Evolutionary conservation across 2,113 vertebrate genomes (phyloP).

Genomic region (Rana temporaria): DNA sequence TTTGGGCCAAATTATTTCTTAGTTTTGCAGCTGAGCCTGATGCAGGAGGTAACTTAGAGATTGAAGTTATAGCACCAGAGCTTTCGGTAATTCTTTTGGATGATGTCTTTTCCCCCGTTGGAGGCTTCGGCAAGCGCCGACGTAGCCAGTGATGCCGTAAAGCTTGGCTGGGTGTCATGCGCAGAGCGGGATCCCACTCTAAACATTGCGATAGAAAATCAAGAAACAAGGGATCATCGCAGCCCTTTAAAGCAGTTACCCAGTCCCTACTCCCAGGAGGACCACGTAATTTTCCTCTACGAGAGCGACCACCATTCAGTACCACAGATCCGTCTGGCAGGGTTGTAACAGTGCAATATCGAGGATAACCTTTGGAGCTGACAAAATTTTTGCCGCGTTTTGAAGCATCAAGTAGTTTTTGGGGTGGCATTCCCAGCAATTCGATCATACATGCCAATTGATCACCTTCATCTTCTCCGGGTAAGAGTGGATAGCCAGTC

Average conservation of each 20-base stretch:
- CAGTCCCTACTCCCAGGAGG: constrained; percentile 92
- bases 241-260: constrained; percentile 91
- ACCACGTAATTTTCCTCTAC: constrained; percentile 91
- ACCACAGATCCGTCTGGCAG: constrained; percentile 87
- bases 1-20: constrained; percentile 94
- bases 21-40: constrained; percentile 91
- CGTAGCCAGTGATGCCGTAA: constrained; percentile 93
- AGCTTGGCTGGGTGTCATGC: constrained; percentile 95
- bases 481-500: constrained; percentile 93
- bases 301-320: constrained; percentile 90
- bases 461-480: constrained; percentile 96
- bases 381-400: constrained; percentile 98
- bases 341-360: constrained; percentile 92
- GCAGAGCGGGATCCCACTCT: constrained; percentile 92
- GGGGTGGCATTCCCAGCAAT: constrained; percentile 90
- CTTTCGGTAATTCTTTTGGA: constrained; percentile 83
- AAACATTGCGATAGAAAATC: constrained; percentile 98
- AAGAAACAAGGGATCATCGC: constrained; percentile 92
- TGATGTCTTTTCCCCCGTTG: constrained; percentile 83
- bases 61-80: constrained; percentile 87
- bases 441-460: constrained; percentile 98
- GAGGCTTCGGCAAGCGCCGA: constrained; percentile 93
- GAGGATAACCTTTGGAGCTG: constrained; percentile 96
- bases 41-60: constrained; percentile 93
- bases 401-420: constrained; percentile 91